Evolutionary conservation across 1,140 invertebrate genomes (phyloP).

Genomic region (Bathynomus jamesi): DNA sequence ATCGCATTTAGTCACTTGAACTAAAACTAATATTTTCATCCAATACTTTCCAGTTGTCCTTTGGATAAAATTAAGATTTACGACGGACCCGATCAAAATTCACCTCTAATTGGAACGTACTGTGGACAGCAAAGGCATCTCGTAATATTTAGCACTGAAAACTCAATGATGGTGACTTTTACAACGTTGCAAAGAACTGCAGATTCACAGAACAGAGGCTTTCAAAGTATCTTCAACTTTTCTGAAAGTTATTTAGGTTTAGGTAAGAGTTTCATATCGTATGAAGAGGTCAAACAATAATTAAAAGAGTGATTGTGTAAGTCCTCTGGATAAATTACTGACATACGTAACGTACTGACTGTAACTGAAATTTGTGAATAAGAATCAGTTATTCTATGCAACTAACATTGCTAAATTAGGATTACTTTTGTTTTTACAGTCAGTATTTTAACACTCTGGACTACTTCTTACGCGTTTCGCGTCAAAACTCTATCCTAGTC

Average conservation of each 20-base stretch:
- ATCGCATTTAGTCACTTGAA: too few species aligned
- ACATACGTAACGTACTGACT: slow-evolving; percentile 10
- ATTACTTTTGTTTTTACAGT: too few species aligned
- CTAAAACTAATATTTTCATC: too few species aligned
- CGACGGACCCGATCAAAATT: slow-evolving; percentile 77
- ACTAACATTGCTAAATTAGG: too few species aligned
- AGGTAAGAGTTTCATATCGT: slow-evolving; percentile 51
- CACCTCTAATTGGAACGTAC: slow-evolving; percentile 89
- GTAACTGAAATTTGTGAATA: too few species aligned
- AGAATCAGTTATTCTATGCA: too few species aligned
- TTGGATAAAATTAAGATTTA: slow-evolving; percentile 96
- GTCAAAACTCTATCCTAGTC: too few species aligned
- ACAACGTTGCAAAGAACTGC: slow-evolving; percentile 77
- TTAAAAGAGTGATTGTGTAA: background rate
- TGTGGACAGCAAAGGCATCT: slow-evolving; percentile 95
- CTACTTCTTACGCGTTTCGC: too few species aligned
- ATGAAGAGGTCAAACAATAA: background rate
- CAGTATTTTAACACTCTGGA: too few species aligned
- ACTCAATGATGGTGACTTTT: slow-evolving; percentile 80
- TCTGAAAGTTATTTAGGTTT: slow-evolving; percentile 93
- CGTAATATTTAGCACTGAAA: slow-evolving; percentile 85
- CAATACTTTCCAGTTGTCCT: slow-evolving; percentile 86
- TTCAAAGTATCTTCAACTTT: slow-evolving; percentile 92
- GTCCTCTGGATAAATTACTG: background rate
- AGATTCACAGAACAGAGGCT: slow-evolving; percentile 87